Base-by-base conservation (phyloP, 2,888 invertebrate genomes). In the Willowsia nigromaculata region DNA sequence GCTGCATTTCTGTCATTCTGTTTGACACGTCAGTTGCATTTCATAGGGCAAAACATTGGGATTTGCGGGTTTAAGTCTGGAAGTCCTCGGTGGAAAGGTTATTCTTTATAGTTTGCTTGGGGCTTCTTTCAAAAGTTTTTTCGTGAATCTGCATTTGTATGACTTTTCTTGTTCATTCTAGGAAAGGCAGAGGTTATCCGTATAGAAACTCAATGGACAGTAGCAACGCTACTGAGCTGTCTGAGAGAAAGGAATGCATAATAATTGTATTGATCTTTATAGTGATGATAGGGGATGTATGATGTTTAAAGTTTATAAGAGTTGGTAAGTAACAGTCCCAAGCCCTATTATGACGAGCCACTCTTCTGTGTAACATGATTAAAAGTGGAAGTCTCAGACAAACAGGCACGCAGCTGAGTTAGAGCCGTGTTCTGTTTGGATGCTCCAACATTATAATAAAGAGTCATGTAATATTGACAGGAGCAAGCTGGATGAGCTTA, bases 321-420 rank as follows among this genome's bases (percentile, higher is more conserved):
- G 18, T 18, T 50, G 18, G 50, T 50, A 50, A 50, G 50, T 50
- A 30, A 13, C 27, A 27, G 30, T 62, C 43, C 50, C 27, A 9
- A 43, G 27, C 13, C 74, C n/a, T 47, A 47, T 47, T 74, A 74
- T 50, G 27, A 68, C 11, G 37, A 74, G 50, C 13, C 50, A n/a
- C 74, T 74, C 74, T 74, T 47, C 22, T 74, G 74, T 74, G 65
- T 65, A 82, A 82, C 82, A 65, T 59, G 65, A 82, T 82, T 65
- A 82, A 40, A 82, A 74, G 47, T 74, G 74, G 47, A 74, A 74
- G 74, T 82, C 65, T 62, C 43, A 82, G 59, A 62, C 82, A 82
- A 82, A 82, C 65, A 82, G 65, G 43, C 43, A 47, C 22, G 47
- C 82, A 82, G 62, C 47, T 81, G 81, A 13, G 37, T 37, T 33